phyloP scores from a whole-genome alignment of 2,113 vertebrate species.

The Nyctereutes procyonoides region DNA sequence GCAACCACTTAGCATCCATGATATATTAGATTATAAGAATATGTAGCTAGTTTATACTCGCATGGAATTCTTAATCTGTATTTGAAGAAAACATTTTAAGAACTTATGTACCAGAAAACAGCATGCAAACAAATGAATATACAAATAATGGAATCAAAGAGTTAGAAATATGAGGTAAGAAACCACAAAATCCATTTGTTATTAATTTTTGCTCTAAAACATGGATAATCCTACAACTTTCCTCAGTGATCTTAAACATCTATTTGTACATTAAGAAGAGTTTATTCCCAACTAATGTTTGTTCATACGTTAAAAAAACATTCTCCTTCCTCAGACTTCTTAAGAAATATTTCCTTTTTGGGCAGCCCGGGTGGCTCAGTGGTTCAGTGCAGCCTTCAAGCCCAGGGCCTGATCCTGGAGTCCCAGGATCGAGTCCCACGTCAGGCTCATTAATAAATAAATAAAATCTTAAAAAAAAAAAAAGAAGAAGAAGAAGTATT shows the following conservation, averaged over 20 bases:
- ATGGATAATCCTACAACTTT: background rate
- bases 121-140: background rate
- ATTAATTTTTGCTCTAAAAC: background rate
- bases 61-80: background rate
- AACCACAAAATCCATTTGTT: background rate
- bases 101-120: background rate
- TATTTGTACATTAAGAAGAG: background rate
- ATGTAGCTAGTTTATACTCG: background rate
- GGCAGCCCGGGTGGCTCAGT: no score
- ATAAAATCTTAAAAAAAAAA: no score
- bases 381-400: no score
- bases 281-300: background rate
- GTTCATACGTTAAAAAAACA: background rate
- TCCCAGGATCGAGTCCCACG: no score
- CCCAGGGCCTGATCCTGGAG: no score
- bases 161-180: constrained; percentile 24
- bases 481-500: background rate
- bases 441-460: no score
- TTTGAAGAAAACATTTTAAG: background rate
- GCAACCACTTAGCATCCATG: background rate
- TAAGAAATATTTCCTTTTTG: background rate
- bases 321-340: background rate
- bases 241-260: background rate
- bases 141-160: background rate
- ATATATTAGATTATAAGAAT: constrained; percentile 10